Evolutionary conservation across 2,797 vertebrate species (phyloP), one percentile per base, ranked within the genome.

Genomic region (Chaetophractus vellerosus): DNA sequence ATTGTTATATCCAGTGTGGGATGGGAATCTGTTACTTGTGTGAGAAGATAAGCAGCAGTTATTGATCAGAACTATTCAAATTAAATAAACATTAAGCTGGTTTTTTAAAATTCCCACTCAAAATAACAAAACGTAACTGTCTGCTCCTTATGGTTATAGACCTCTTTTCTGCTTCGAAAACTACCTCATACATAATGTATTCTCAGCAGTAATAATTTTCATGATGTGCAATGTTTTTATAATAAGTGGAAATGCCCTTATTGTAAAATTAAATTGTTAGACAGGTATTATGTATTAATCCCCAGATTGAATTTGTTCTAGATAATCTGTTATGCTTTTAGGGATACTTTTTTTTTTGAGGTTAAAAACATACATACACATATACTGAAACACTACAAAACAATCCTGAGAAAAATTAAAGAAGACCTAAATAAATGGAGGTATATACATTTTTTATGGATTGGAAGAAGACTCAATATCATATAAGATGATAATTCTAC

Each of bases 281-380:
- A 41, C 84, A 75, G 23, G 64, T 74, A 55, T 50, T 72, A 76
- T 76, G 41, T 50, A 80, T 55, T 88, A 71, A 89, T 38, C 52
- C n/a, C n/a, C 38, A 85, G 38, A 50, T 72, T 89, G 55, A 85
- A 86, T 81, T n/a, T 91, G n/a, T 57, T 88, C 18, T 92, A 57
- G 12, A 66, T 74, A 85, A 64, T 91, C 38, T 63, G 5, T 55
- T 21, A 55, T 90, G 45, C 45, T 76, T 68, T 92, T 66, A 66
- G 55, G 3, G 36, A 71, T 71, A 8, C 26, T 87, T 78, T 69
- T 87, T 78, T 69, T 91, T 85, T 41, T 14, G 16, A 28, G 12
- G 26, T 80, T 33, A 21, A n/a, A 64, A 63, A n/a, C 45, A 74
- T 52, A 57, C 23, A 83, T 4, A 74, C 14, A 76, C 23, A 75